phyloP scores from a whole-genome alignment of 2,113 vertebrate genomes.

The Zeus faber region DNA sequence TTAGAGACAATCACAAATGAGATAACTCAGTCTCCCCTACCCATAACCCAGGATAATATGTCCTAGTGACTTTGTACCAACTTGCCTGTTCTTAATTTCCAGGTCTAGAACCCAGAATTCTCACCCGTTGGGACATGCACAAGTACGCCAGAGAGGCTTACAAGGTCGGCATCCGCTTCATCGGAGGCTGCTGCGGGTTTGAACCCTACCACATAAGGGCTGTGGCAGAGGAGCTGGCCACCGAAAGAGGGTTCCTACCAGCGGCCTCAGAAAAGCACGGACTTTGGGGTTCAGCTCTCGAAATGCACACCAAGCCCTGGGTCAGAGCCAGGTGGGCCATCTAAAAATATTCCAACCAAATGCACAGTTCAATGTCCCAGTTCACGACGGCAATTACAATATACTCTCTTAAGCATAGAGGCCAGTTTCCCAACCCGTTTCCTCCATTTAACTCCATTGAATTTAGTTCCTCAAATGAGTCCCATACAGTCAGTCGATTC shows the following conservation, averaged over 20 bases:
- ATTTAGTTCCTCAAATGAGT: too few species aligned
- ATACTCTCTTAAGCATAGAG: too few species aligned
- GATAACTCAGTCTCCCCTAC: too few species aligned
- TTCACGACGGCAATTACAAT: too few species aligned
- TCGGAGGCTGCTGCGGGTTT: slow-evolving; percentile 93
- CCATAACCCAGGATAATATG: too few species aligned
- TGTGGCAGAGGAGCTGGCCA: slow-evolving; percentile 84
- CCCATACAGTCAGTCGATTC: too few species aligned
- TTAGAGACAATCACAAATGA: too few species aligned
- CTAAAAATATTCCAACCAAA: slow-evolving; percentile 56
- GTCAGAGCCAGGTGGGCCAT: slow-evolving; percentile 84
- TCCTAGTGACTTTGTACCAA: too few species aligned
- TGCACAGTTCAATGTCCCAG: too few species aligned
- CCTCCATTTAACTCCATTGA: too few species aligned
- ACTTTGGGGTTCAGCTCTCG: slow-evolving; percentile 81
- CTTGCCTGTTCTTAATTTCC: slow-evolving; percentile 11
- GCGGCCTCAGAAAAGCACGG: slow-evolving; percentile 89
- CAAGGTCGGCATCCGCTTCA: slow-evolving; percentile 81
- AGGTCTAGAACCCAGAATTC: slow-evolving; percentile 84
- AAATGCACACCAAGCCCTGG: slow-evolving; percentile 95
- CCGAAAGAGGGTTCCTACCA: slow-evolving; percentile 85
- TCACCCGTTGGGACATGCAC: slow-evolving; percentile 84
- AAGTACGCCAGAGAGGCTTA: slow-evolving; percentile 83
- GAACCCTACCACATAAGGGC: slow-evolving; percentile 91
- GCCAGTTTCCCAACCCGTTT: too few species aligned